Evolutionary conservation across 92 coral and sea anemone species (phyloP).

Genomic region (Virgularia gustaviana): DNA sequence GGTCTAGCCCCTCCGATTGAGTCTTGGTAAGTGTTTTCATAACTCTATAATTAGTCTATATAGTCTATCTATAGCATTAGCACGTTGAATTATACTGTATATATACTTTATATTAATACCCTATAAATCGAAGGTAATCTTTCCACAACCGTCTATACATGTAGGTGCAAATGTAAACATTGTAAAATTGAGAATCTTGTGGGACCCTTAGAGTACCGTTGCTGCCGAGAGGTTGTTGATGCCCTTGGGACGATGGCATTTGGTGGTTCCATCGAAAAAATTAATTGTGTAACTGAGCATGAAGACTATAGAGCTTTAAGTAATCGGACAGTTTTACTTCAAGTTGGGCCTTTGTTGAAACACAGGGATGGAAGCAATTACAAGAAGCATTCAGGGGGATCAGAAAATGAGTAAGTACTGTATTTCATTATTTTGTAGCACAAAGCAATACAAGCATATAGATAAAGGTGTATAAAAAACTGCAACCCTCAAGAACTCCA

Average conservation of each 20-base stretch:
- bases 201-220: slow-evolving; percentile 6
- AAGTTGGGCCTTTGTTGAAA: neutral
- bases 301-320: slow-evolving; percentile 1
- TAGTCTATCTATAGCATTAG: too few species aligned
- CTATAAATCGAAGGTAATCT: neutral
- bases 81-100: neutral
- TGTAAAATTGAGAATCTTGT: slow-evolving; percentile 3
- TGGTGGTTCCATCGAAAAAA: slow-evolving; percentile 7
- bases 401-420: slow-evolving; percentile 1
- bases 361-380: slow-evolving; percentile 17
- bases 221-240: slow-evolving; percentile 18
- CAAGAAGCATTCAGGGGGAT: neutral
- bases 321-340: slow-evolving; percentile 5
- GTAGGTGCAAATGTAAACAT: slow-evolving; percentile 9
- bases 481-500: neutral
- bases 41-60: too few species aligned
- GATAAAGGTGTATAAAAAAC: too few species aligned
- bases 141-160: neutral
- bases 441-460: too few species aligned
- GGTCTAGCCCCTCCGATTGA: slow-evolving; percentile 32
- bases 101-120: neutral
- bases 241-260: slow-evolving; percentile 4
- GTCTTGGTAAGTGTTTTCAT: slow-evolving; percentile 29
- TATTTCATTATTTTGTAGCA: too few species aligned
- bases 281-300: neutral